Base-by-base conservation (phyloP, 2,797 vertebrate species). In the Typhlichthys subterraneus region DNA sequence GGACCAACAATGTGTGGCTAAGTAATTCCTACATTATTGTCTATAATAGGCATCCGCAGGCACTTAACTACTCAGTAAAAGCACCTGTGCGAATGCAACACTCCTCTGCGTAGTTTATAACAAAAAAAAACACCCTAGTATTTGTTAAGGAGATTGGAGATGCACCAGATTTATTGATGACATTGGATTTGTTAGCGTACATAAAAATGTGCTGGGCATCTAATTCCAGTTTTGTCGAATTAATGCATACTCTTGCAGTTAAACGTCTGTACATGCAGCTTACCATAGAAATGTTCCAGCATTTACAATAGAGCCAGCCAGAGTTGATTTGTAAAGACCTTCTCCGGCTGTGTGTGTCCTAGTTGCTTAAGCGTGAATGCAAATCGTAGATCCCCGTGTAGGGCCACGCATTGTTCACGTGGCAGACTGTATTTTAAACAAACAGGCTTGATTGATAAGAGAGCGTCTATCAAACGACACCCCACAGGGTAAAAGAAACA, bases 31-130 rank as follows among this genome's bases (percentile, higher is more conserved):
- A 48, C 63, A 58, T 66, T 61, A 53, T 61, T 65, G 63, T 66
- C 52, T 7, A 14, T 67, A 42, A 69, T 57, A 17, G 31, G 76
- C 61, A 67, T 75, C 73, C 63, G 67, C 63, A 72, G 67, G 58
- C 58, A 0, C 13, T 72, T 59, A 76, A 63, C 9, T 10, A 63
- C 15, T 60, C 29, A 1, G 15, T 59, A 55, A 77, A 70, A 64
- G 59, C 68, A 76, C 64, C 65, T 60, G 63, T 67, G 73, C 59
- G 64, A 45, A 17, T 76, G 12, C 72, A 76, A 45, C 58, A 64
- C 57, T 83, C 72, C 70, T 73, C 59, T 55, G 73, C 73, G 72
- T 55, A 2, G 59, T 63, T 53, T 70, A 59, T 68, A 78, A 80
- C 52, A 69, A 12, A 60, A 45, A 65, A 55, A 19, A 19, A 19